These are phyloP conservation scores for Orthosia gracilis DNA, from an alignment of 2,888 invertebrate species.

Conservation along the genomic window DNA sequence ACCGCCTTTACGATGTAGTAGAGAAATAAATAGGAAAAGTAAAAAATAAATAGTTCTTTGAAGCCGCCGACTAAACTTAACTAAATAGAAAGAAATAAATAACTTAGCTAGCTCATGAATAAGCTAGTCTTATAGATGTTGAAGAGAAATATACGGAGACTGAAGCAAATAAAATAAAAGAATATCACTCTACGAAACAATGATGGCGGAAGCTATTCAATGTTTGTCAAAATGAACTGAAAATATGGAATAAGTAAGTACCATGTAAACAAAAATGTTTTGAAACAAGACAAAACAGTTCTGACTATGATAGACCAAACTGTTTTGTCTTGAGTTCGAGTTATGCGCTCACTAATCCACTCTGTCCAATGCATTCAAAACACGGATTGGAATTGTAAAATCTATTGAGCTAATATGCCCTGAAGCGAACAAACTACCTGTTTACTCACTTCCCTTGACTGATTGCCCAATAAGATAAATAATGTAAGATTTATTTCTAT, in stretches of 20 bases:
- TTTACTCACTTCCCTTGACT: constrained; percentile 62
- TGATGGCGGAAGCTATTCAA: background rate
- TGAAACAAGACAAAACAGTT: background rate
- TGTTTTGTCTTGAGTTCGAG: background rate
- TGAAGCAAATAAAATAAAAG: background rate
- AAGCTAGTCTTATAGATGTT: background rate
- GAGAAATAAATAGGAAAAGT: constrained; percentile 7
- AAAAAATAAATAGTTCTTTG: background rate
- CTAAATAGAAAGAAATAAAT: too few species aligned
- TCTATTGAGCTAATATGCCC: constrained; percentile 52
- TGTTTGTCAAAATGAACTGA: background rate
- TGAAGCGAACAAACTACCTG: constrained; percentile 46
- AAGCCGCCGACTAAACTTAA: constrained; percentile 2
- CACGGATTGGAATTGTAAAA: constrained; percentile 30
- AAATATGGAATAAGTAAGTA: background rate
- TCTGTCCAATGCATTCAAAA: constrained; percentile 30
- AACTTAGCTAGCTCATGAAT: constrained; percentile 2
- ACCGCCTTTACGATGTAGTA: constrained; percentile 29
- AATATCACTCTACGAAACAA: background rate
- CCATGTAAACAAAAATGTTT: background rate
- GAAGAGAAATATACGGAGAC: too few species aligned
- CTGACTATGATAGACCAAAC: background rate
- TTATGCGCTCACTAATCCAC: background rate
- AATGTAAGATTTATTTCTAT: constrained; percentile 57
- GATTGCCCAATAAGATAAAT: constrained; percentile 62